Base-by-base conservation (phyloP, 2,113 vertebrate species). In the Phoenicopterus ruber region DNA sequence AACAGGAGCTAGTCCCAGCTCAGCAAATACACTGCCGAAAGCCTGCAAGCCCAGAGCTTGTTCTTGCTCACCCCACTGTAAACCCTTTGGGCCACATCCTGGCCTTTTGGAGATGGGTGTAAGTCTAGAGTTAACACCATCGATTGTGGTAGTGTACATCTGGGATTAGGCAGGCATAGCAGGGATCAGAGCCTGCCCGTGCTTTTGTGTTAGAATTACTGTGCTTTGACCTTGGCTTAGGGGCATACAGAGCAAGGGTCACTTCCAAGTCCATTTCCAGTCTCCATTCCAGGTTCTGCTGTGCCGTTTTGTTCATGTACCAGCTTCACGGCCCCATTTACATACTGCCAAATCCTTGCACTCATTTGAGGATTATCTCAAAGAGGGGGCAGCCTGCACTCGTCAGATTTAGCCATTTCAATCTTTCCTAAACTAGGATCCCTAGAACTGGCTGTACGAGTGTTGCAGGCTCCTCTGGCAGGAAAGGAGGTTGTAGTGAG, bases 231-330 rank as follows among this genome's bases (percentile, higher is more conserved):
- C 40, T 80, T 71, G 40, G 17, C 69, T 92, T 61, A 26, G n/a
- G 71, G 57, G 57, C 0, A 2, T 16, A 54, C 58, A 42, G 40
- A 66, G 46, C 50, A 81, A 82, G 55, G 70, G 29, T 31, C 22
- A 34, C 36, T 80, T 84, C 40, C 44, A 72, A 26, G 34, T 52
- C 71, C 21, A 34, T 57, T 74, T 70, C 47, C 55, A 84, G 19
- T 38, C 69, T 81, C 38, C 32, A 67, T 88, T 72, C 50, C 31
- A 70, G 34, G 79, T 50, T 57, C 28, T 74, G n/a, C 59, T 71
- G 17, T 66, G 61, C 44, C 0, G 0, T 62, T 86, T 50, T 72
- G 14, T 36, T 47, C n/a, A 3, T 7, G 31, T 76, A 54, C 11
- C 32, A 76, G 31, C 57, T 61, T 91, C 72, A n/a, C 1, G 0